Evolutionary conservation across 2,113 vertebrate genomes (phyloP).

Genomic region (Phyllopteryx taeniolatus): DNA sequence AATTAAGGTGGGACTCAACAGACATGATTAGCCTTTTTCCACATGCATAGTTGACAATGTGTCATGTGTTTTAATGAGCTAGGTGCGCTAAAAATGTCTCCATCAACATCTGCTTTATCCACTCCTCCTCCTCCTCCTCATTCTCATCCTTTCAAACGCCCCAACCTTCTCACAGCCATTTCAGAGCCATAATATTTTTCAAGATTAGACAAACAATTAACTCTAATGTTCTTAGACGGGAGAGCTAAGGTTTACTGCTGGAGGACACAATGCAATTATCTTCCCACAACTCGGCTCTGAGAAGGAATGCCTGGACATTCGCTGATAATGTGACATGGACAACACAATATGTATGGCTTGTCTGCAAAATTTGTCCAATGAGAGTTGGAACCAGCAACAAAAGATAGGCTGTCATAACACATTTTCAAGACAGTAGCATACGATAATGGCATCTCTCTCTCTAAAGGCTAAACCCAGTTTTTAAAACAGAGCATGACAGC

Average conservation of each 20-base stretch:
- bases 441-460: not conserved
- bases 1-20: conserved; percentile 14
- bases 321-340: conserved; percentile 31
- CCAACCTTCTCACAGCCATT: conserved; percentile 31
- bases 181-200: conserved; percentile 55
- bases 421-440: conserved; percentile 18
- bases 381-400: conserved; percentile 13
- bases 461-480: not conserved
- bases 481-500: conserved; percentile 12
- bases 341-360: conserved; percentile 29
- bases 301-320: conserved; percentile 41
- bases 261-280: conserved; percentile 52
- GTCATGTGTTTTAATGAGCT: conserved; percentile 66
- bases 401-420: conserved; percentile 9
- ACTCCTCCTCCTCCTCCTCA: not conserved
- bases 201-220: conserved; percentile 65
- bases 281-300: conserved; percentile 27
- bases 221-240: conserved; percentile 45
- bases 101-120: conserved; percentile 62
- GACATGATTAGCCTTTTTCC: conserved; percentile 39
- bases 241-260: conserved; percentile 32
- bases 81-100: conserved; percentile 60
- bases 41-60: conserved; percentile 40
- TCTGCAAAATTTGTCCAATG: conserved; percentile 20
- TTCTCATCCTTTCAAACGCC: conserved; percentile 18